Percentiles rank a stretch among this genome's conserved stretches.
Evolutionary conservation across 2,888 invertebrate species (phyloP).

Genomic region (Papilio gigon): DNA sequence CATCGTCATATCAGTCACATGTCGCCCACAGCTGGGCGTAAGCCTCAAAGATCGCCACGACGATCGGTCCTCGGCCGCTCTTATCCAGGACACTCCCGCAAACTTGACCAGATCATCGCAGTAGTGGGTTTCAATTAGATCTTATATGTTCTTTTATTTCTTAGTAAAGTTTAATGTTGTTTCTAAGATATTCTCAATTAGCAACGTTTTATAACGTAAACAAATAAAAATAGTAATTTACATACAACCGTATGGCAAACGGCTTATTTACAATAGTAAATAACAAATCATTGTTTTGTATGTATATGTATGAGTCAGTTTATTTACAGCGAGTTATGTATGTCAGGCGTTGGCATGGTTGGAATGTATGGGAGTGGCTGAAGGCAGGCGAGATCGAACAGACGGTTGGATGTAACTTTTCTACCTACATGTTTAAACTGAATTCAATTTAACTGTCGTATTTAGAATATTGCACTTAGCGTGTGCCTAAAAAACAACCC

Average conservation of each 20-base stretch:
- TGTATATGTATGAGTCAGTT: conserved; percentile 12
- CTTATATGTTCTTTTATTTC: neutral
- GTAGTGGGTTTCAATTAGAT: too few relatives aligned
- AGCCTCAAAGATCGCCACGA: too few relatives aligned
- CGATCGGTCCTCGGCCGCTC: too few relatives aligned
- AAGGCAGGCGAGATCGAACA: conserved; percentile 29
- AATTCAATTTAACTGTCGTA: neutral
- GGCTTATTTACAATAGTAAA: conserved; percentile 5
- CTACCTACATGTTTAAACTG: neutral
- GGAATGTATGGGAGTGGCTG: conserved; percentile 72
- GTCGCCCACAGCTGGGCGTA: too few relatives aligned
- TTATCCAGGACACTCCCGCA: too few relatives aligned
- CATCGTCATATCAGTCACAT: too few relatives aligned
- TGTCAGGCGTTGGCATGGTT: conserved; percentile 65
- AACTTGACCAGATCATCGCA: too few relatives aligned
- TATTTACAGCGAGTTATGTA: conserved; percentile 52
- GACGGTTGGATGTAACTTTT: neutral
- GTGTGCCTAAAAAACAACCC: too few relatives aligned
- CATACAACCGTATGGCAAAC: conserved; percentile 24
- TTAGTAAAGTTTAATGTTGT: neutral
- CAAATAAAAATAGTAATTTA: neutral
- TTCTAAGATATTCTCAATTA: neutral
- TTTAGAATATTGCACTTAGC: too few relatives aligned
- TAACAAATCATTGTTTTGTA: conserved; percentile 19
- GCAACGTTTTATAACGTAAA: neutral